phyloP scores from a whole-genome alignment of 2,797 vertebrate genomes.

The Salarias fasciatus region DNA sequence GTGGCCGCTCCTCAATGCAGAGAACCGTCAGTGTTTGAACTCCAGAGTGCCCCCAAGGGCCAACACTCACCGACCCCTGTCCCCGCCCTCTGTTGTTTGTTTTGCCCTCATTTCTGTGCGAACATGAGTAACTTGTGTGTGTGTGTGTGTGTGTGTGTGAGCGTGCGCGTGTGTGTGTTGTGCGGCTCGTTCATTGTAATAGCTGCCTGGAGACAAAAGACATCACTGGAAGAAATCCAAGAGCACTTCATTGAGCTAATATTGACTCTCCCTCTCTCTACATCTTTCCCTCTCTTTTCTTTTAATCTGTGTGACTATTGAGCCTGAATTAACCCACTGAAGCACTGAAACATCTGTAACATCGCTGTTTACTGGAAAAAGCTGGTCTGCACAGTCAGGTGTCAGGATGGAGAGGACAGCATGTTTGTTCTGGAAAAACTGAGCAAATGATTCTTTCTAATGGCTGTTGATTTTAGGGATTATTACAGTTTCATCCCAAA shows the following conservation, averaged over 20 bases:
- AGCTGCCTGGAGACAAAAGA: slow-evolving; percentile 64
- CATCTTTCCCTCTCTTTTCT: slow-evolving; percentile 14
- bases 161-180: slow-evolving; percentile 27
- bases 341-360: slow-evolving; percentile 40
- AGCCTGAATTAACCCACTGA: slow-evolving; percentile 18
- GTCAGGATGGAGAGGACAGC: background rate
- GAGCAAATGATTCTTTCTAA: too few species aligned
- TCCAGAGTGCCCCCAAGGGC: slow-evolving; percentile 69
- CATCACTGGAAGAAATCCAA: slow-evolving; percentile 60
- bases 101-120: slow-evolving; percentile 78
- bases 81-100: slow-evolving; percentile 77
- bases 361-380: background rate
- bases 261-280: slow-evolving; percentile 54
- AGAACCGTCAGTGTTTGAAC: slow-evolving; percentile 68
- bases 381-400: background rate
- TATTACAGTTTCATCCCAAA: too few species aligned
- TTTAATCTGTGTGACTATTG: slow-evolving; percentile 16
- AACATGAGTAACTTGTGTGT: slow-evolving; percentile 38
- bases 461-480: too few species aligned
- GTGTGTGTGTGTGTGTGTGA: slow-evolving; percentile 42
- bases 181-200: slow-evolving; percentile 57
- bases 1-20: slow-evolving; percentile 69
- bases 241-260: slow-evolving; percentile 57
- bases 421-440: too few species aligned
- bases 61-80: slow-evolving; percentile 55